Evolutionary conservation across 2,797 vertebrate species (phyloP).

Genomic region (Pantherophis alleghaniensis): DNA sequence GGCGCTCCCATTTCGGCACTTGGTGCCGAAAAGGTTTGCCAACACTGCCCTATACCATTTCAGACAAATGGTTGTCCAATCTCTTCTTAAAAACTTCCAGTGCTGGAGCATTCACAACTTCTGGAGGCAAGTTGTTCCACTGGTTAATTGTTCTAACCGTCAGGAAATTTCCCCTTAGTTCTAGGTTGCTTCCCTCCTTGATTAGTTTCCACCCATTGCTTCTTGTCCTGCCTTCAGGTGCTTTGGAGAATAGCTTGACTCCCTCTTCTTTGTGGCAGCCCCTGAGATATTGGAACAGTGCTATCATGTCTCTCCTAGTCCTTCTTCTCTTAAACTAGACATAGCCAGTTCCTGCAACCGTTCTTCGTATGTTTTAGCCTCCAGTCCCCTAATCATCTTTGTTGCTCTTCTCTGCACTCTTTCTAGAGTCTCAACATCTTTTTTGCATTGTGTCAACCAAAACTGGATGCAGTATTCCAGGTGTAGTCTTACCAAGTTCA

Average conservation of each 20-base stretch:
- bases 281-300: neutral
- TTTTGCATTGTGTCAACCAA: neutral
- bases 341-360: neutral
- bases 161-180: neutral
- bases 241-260: neutral
- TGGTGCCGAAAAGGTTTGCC: too few species aligned
- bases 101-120: too few species aligned
- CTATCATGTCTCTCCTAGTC: neutral
- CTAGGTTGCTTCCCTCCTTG: neutral
- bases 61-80: too few species aligned
- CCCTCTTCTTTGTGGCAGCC: neutral
- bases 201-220: neutral
- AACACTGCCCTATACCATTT: too few species aligned
- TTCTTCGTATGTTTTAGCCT: neutral
- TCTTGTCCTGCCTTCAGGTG: neutral
- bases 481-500: neutral
- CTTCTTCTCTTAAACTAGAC: neutral
- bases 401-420: neutral
- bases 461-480: neutral
- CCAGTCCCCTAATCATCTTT: neutral
- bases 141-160: neutral
- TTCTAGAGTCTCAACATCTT: neutral
- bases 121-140: too few species aligned
- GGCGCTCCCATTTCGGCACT: too few species aligned
- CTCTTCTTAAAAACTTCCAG: too few species aligned